phyloP scores from a whole-genome alignment of 1,140 invertebrate genomes.

The Pseudomyrmex concolor region DNA sequence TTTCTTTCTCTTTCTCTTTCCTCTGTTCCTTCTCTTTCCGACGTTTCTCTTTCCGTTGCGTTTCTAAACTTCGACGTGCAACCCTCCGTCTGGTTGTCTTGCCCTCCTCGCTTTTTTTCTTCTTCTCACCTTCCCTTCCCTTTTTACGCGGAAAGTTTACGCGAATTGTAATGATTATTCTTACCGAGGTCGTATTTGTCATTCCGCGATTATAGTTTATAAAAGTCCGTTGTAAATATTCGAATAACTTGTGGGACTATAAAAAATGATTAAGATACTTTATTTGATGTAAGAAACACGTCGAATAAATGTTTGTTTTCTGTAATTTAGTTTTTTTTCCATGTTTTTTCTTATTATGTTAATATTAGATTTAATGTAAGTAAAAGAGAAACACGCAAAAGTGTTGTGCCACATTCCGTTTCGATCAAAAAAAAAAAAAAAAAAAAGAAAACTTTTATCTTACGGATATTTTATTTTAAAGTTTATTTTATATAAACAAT shows the following conservation, averaged over 20 bases:
- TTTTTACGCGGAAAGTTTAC: constrained; percentile 58
- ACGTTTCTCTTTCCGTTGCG: constrained; percentile 64
- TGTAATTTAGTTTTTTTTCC: no score
- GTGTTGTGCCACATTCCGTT: no score
- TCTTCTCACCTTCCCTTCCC: not conserved
- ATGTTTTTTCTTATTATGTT: not conserved
- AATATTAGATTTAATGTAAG: not conserved
- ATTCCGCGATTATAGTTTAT: constrained; percentile 28
- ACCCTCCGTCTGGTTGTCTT: constrained; percentile 15
- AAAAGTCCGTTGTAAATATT: not conserved
- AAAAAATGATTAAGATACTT: not conserved
- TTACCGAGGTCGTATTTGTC: constrained; percentile 38
- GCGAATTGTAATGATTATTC: constrained; percentile 62
- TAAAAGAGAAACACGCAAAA: no score
- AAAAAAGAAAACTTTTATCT: not conserved
- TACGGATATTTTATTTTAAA: constrained; percentile 1
- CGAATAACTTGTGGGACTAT: not conserved
- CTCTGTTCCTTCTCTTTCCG: constrained; percentile 11
- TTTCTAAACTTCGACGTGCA: constrained; percentile 68
- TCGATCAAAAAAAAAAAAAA: no score
- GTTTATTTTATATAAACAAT: not conserved
- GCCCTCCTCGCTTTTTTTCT: constrained; percentile 1
- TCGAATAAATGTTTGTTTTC: no score
- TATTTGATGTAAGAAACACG: no score
- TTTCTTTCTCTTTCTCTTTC: no score